Base-by-base conservation (phyloP, 2,888 invertebrate species). In the Neoascia interrupta region DNA sequence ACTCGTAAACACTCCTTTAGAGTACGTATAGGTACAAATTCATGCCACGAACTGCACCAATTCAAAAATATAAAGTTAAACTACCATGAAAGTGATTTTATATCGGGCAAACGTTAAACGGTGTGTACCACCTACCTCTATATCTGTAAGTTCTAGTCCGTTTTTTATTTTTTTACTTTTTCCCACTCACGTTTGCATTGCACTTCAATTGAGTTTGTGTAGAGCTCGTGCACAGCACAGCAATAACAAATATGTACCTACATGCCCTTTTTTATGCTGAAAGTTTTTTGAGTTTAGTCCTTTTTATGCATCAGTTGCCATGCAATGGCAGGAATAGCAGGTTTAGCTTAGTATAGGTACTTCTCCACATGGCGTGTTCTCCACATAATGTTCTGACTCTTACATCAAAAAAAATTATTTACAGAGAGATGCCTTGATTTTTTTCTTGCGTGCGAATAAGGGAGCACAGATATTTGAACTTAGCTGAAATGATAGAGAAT, bases 11-110 rank as follows among this genome's bases (percentile, higher is more conserved):
- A 47, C 45, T 45, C 37, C 8, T 31, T 15, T 10, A 15, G 23
- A 3, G 16, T 8, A 16, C 47, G 43, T 45, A 60, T 36, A 16
- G 49, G 11, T 28, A n/a, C n/a, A 11, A 39, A 51, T 2, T 41
- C 49, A 16, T 21, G 47, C 23, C 16, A 16, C 49, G 41, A 49
- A 58, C 49, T 58, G 49, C 58, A 31, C n/a, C 68, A 68, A 58
- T 68, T 68, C 39, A 58, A 49, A 68, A 68, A 58, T 68, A 58
- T 49, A 68, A 56, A 68, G 68, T 58, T 68, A 56, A 68, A 68
- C 68, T 49, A 39, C 68, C 68, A 39, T 58, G 47, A 68, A 58
- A 68, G 49, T 68, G 58, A 68, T 68, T 68, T 49, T 58, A 56
- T 68, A 68, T 68, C 68, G 56, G 47, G 39, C 68, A 58, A 68